Evolutionary conservation across 2,113 vertebrate genomes (phyloP), one percentile per base, ranked within the genome.

Genomic region (Hippocampus comes): DNA sequence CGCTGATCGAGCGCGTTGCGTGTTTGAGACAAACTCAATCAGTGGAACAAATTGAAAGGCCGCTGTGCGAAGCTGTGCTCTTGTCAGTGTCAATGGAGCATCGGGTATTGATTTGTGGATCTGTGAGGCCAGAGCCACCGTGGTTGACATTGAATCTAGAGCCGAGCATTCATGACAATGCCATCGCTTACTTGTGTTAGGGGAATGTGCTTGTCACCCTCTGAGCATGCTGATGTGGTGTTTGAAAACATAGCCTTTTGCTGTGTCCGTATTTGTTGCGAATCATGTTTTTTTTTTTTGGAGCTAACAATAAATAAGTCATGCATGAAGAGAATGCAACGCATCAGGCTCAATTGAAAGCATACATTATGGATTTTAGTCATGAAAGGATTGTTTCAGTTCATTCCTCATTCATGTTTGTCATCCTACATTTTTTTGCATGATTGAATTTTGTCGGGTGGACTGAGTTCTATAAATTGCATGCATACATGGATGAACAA

Each of bases 11-110:
- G 74, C 12, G 2, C 51, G 21, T 23, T 49, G 30, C 43, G 38
- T 51, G 34, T 74, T 64, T 74, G 48, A 77, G 78, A 63, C 21
- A 0, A 48, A 73, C 38, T 72, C 30, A 67, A 71, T 78, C 66
- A 66, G 75, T 83, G 67, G 71, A 56, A 85, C 72, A 64, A 80
- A 77, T 69, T 77, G 68, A 77, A 79, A 78, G 64, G 46, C 68
- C 34, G 53, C 64, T 71, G 65, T 68, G 48, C 61, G 34, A 71
- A 78, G 76, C 51, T 20, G 46, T 10, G 56, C 42, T 6, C 61
- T 51, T 78, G 72, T 82, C 55, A 2, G 48, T 75, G 82, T 84
- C 74, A 73, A 68, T 75, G 76, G 30, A 82, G 75, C 67, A 27
- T 43, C 12, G n/a, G 57, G 41, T 59, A 83, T 87, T 18, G 81